Evolutionary conservation across 2,797 vertebrate genomes (phyloP), one percentile per base, ranked within the genome.

Genomic region (Graptemys geographica): DNA sequence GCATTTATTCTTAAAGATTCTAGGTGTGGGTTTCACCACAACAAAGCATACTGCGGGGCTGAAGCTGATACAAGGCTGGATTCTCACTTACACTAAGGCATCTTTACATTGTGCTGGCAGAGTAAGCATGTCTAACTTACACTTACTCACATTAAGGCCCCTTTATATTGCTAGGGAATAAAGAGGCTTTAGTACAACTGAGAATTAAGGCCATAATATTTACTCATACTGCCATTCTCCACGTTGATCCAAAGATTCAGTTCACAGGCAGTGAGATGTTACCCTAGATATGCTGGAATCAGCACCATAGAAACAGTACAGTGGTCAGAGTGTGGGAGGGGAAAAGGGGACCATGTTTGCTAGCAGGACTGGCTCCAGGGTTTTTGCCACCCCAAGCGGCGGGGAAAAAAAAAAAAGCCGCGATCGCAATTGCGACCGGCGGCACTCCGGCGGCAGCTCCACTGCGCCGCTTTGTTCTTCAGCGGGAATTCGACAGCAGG

Each of bases 151-250:
- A 28, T 28, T 28, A 62, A 62, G 28, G 33, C 86, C 79, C 3
- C 31, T 52, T 84, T 2, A 41, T 83, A 31, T 83, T 90, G 92
- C 44, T 55, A 9, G 88, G 94, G 62, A 33, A 65, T 11, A 85
- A 91, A 90, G 28, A 83, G 57, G 2, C 55, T 19, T 84, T 56
- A 33, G 12, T 88, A 21, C 5, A 78, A 0, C 21, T 78, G 33
- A 83, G 21, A 90, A 59, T 91, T 21, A 4, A 18, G 18, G 16
- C 33, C 0, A 1, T 12, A 72, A 52, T 21, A 28, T 28, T 57
- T n/a, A 76, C 82, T 91, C 89, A 80, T 21, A 81, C 13, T 81
- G 27, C 47, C 90, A 88, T 41, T 55, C 25, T 65, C 2, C 15
- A 23, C 52, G 31, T 2, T 80, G 86, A 19, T 55, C 19, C 83